Evolutionary conservation across 2,888 invertebrate genomes (phyloP).

Genomic region (Danaus chrysippus): DNA sequence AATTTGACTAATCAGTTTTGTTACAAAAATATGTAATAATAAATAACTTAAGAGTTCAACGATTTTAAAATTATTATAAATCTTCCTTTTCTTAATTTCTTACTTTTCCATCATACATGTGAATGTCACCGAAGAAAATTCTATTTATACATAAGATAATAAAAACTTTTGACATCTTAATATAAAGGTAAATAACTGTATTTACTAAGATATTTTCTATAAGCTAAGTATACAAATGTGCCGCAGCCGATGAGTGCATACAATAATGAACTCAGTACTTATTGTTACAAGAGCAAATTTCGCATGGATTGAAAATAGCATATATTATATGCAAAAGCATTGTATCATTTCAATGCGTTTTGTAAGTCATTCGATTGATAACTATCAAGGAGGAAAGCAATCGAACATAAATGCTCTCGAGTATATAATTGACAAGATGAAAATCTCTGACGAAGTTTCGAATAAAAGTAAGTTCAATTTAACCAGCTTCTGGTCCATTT

Average conservation of each 20-base stretch:
- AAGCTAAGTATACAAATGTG: slow-evolving; percentile 8
- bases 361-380: slow-evolving; percentile 10
- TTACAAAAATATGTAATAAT: no score
- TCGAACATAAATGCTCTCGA: slow-evolving; percentile 20
- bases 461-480: slow-evolving; percentile 29
- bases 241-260: background rate
- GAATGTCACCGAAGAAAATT: background rate
- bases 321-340: background rate
- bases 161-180: slow-evolving; percentile 6
- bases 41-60: no score
- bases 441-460: slow-evolving; percentile 18
- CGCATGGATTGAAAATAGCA: background rate
- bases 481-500: no score
- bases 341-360: background rate
- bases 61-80: no score
- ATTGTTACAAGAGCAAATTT: background rate
- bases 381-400: slow-evolving; percentile 10
- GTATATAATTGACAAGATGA: slow-evolving; percentile 25
- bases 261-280: background rate
- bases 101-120: background rate
- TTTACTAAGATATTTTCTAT: slow-evolving; percentile 1
- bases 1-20: no score
- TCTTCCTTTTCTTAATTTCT: no score
- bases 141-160: background rate
- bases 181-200: slow-evolving; percentile 2